Evolutionary conservation across 2,113 vertebrate genomes (phyloP).

Genomic region (Piliocolobus tephrosceles): DNA sequence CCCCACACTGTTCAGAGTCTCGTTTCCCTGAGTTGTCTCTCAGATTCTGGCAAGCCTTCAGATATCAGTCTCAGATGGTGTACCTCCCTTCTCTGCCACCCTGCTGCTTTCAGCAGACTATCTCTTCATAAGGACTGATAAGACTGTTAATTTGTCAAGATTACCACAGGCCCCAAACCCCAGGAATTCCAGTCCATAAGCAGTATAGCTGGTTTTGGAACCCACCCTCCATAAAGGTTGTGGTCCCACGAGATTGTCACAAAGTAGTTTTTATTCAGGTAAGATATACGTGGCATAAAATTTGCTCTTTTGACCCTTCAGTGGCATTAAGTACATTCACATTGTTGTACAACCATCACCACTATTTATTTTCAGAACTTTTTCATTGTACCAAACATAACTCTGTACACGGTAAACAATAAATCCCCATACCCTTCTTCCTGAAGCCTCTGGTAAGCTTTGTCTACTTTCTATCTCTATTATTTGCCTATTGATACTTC

Average conservation of each 20-base stretch:
- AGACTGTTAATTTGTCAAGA: neutral
- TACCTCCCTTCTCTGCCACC: neutral
- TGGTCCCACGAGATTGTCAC: neutral
- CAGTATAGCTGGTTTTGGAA: neutral
- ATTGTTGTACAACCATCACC: neutral
- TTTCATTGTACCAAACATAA: neutral
- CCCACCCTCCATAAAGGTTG: neutral
- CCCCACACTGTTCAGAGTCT: neutral
- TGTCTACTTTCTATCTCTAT: neutral
- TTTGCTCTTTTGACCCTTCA: neutral
- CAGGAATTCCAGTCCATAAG: neutral
- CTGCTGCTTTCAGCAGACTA: neutral
- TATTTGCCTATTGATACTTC: neutral
- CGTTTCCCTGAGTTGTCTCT: neutral
- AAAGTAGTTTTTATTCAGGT: neutral
- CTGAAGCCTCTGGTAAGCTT: neutral
- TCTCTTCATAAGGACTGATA: neutral
- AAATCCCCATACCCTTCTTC: neutral
- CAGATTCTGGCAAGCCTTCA: neutral
- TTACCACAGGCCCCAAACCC: neutral
- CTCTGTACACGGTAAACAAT: neutral
- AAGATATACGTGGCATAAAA: neutral
- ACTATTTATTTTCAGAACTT: neutral
- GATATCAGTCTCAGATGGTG: neutral
- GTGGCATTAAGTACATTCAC: neutral